A percentile compares a stretch with the other conserved stretches of the same genome.
These are phyloP conservation scores for Anoplopoma fimbria DNA, from an alignment of 2,113 vertebrate species.

Conservation along the genomic window DNA sequence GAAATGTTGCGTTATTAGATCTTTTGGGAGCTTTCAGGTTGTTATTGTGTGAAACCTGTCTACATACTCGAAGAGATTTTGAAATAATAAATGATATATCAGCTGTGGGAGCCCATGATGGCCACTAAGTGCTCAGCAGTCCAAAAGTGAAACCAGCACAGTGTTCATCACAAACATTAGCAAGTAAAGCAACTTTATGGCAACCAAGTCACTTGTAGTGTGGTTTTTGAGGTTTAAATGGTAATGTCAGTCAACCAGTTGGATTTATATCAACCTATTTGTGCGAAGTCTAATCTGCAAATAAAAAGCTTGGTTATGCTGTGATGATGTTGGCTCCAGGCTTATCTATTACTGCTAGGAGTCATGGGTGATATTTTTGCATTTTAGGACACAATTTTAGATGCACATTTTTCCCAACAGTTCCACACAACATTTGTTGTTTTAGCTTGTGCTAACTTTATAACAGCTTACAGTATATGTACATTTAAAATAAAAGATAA, in stretches of 20 bases:
- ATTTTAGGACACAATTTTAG: not conserved
- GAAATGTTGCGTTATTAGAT: not conserved
- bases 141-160: not conserved
- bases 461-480: not conserved
- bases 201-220: not conserved
- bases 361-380: no score
- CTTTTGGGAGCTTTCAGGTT: not conserved
- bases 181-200: not conserved
- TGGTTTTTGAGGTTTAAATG: not conserved
- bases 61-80: not conserved
- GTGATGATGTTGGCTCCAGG: no score
- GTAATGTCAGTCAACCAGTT: not conserved
- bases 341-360: no score
- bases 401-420: not conserved
- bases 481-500: not conserved
- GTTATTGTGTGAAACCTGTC: not conserved
- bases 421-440: not conserved
- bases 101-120: not conserved
- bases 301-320: not conserved
- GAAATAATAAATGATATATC: not conserved
- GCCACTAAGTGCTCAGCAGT: not conserved
- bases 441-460: not conserved
- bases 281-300: not conserved
- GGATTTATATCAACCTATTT: not conserved
- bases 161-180: not conserved